Percentiles rank a stretch among this genome's conserved stretches.
Conservation (phyloP, 2,888 invertebrate species). For the Campoletis raptor region DNA sequence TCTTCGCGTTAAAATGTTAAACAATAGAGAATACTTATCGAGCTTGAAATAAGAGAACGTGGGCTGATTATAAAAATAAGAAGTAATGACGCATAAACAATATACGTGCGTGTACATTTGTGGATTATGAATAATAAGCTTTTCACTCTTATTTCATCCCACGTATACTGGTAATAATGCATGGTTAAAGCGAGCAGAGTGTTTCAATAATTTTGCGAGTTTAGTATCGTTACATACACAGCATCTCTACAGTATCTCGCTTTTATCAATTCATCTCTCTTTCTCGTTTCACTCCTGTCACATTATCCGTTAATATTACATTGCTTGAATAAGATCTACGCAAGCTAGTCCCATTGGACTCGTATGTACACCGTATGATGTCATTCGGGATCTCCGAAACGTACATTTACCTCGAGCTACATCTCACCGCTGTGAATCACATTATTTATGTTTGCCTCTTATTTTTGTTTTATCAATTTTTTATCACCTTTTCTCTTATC, state of each 20-base stretch:
- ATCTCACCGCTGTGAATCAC: neutral
- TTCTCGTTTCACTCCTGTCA: constrained; percentile 16
- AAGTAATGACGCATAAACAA: neutral
- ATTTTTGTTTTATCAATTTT: neutral
- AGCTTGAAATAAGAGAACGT: neutral
- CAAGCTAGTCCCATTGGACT: constrained; percentile 33
- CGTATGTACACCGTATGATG: constrained; percentile 15
- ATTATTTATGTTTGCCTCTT: neutral
- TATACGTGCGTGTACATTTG: neutral
- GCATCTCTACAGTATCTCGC: neutral
- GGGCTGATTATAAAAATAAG: neutral
- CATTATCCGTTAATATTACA: constrained; percentile 54
- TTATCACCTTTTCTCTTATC: neutral
- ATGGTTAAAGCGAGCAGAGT: constrained; percentile 13
- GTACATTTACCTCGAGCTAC: constrained; percentile 16
- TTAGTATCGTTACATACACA: constrained; percentile 19
- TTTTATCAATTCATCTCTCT: constrained; percentile 2
- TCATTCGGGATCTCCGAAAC: constrained; percentile 18
- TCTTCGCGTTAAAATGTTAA: neutral
- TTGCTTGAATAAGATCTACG: neutral
- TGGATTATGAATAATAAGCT: constrained; percentile 12
- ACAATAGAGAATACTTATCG: neutral
- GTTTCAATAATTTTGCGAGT: constrained; percentile 58
- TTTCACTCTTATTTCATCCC: neutral
- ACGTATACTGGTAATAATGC: constrained; percentile 3